Evolutionary conservation across 2,888 invertebrate genomes (phyloP).

Genomic region (Limulus polyphemus): DNA sequence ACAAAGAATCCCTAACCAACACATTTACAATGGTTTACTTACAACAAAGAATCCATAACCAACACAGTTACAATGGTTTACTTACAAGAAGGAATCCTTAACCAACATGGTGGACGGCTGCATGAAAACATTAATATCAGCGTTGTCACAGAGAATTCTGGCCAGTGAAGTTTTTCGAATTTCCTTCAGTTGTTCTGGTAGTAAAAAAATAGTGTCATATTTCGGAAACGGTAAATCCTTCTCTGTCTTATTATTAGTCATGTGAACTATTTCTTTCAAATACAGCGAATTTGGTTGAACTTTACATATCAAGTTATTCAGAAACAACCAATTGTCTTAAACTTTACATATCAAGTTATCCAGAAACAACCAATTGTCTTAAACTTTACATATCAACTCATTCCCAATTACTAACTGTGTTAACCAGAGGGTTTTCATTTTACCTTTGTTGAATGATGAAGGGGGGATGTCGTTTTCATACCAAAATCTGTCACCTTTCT

Average conservation of each 20-base stretch:
- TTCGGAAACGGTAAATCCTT: not conserved
- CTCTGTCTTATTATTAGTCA: too few relatives aligned
- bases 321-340: too few relatives aligned
- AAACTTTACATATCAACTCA: too few relatives aligned
- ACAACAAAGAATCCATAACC: too few relatives aligned
- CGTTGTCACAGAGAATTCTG: conserved; percentile 63
- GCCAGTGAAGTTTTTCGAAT: conserved; percentile 66
- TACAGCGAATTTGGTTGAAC: too few relatives aligned
- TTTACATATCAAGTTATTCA: too few relatives aligned
- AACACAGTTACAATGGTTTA: conserved; percentile 1
- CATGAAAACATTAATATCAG: conserved; percentile 52
- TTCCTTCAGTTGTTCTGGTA: conserved; percentile 57
- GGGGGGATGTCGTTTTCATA: conserved; percentile 89
- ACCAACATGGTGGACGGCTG: conserved; percentile 75
- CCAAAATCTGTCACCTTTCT: conserved; percentile 85
- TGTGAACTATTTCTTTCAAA: too few relatives aligned
- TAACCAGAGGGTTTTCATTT: not conserved
- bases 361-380: too few relatives aligned
- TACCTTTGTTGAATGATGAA: conserved; percentile 53
- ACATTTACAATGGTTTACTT: too few relatives aligned
- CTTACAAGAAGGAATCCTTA: conserved; percentile 61
- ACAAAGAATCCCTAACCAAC: too few relatives aligned
- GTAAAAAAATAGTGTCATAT: not conserved
- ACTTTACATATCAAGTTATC: too few relatives aligned
- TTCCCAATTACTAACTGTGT: too few relatives aligned